Conservation (phyloP, 2,113 vertebrate genomes). For the Agelaius phoeniceus region DNA sequence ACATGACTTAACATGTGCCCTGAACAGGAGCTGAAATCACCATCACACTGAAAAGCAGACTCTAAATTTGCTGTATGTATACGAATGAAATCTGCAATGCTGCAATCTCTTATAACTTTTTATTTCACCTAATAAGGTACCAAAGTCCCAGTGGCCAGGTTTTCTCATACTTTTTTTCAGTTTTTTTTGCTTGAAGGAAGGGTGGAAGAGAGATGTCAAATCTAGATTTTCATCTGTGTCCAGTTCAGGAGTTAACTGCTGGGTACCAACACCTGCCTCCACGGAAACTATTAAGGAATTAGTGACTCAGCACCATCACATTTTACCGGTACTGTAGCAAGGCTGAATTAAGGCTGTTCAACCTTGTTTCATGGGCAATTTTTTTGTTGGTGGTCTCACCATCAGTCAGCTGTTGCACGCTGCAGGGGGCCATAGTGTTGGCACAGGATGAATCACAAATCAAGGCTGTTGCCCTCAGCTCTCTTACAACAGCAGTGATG, state of each 20-base stretch:
- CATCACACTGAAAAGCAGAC: background rate
- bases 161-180: background rate
- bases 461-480: background rate
- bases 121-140: background rate
- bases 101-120: background rate
- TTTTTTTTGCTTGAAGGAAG: background rate
- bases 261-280: background rate
- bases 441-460: slow-evolving; percentile 1
- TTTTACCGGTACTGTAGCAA: background rate
- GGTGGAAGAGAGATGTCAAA: background rate
- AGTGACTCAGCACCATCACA: background rate
- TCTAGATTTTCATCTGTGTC: background rate
- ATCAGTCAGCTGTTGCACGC: background rate
- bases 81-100: background rate
- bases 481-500: background rate
- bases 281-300: background rate
- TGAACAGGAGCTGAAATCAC: background rate
- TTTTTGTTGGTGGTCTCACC: background rate
- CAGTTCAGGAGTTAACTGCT: background rate
- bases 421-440: background rate
- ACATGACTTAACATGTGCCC: background rate
- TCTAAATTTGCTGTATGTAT: background rate
- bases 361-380: background rate
- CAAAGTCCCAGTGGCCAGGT: background rate
- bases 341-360: background rate